Percentiles rank a stretch among this genome's conserved stretches.
Evolutionary conservation across 2,888 invertebrate species (phyloP).

Genomic region (Hemaris fuciformis): DNA sequence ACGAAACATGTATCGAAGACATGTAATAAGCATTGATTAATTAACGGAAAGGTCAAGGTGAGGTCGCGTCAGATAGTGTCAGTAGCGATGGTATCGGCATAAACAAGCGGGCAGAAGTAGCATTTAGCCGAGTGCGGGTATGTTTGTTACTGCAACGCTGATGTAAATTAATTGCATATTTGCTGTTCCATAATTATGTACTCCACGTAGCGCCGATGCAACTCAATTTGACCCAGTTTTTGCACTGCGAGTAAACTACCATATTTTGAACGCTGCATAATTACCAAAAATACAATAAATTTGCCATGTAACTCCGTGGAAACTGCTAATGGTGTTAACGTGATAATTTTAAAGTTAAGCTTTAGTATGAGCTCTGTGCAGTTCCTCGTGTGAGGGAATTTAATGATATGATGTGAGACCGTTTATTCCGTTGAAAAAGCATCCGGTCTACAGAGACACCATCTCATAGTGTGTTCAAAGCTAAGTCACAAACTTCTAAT

Average conservation of each 20-base stretch:
- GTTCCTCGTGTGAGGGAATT: no score
- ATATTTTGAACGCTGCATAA: conserved; percentile 40
- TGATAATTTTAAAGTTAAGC: background rate
- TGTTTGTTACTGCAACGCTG: conserved; percentile 26
- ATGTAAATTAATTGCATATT: conserved; percentile 68
- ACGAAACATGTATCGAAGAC: no score
- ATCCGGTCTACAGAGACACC: no score
- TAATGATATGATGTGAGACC: no score
- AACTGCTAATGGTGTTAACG: conserved; percentile 16
- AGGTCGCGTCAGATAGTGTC: background rate
- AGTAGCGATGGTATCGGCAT: background rate
- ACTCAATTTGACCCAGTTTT: conserved; percentile 62
- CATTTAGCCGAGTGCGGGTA: background rate
- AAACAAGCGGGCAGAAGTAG: background rate
- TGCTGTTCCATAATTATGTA: conserved; percentile 57
- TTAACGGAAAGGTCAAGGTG: background rate
- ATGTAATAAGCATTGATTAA: background rate
- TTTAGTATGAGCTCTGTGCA: no score
- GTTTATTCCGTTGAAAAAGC: no score
- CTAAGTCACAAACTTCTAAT: no score
- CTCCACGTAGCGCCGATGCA: conserved; percentile 44
- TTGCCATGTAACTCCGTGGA: conserved; percentile 17
- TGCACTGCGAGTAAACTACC: conserved; percentile 33
- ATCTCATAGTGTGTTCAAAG: no score
- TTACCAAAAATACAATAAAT: conserved; percentile 40